phyloP scores from a whole-genome alignment of 1,140 invertebrate species.

The Campodea augens region DNA sequence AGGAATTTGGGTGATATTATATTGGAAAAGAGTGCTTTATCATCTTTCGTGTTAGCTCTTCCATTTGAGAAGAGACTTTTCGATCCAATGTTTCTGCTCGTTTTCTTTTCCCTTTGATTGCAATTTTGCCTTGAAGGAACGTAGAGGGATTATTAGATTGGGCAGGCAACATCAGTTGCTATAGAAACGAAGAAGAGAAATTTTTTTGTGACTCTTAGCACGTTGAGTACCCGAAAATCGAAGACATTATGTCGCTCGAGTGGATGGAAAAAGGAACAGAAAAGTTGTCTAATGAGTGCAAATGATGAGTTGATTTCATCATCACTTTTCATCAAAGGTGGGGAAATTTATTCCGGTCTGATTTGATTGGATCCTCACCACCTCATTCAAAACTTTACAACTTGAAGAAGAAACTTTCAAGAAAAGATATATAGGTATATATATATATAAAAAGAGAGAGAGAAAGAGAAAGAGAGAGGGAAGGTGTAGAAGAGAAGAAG shows the following conservation, averaged over 20 bases:
- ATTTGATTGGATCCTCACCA: too few species aligned
- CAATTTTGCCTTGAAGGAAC: background rate
- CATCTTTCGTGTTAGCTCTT: background rate
- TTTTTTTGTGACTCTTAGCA: background rate
- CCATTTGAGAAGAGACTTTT: background rate
- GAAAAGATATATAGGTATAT: too few species aligned
- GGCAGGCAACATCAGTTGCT: background rate
- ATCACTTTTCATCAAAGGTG: background rate
- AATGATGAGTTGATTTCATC: background rate
- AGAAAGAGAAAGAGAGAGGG: too few species aligned
- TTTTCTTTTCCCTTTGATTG: background rate
- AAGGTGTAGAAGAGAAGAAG: too few species aligned
- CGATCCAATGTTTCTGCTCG: background rate
- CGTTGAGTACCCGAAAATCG: background rate
- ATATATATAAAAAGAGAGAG: too few species aligned
- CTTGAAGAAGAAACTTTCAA: too few species aligned
- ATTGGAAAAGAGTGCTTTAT: background rate
- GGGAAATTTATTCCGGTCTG: too few species aligned
- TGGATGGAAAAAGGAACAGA: background rate
- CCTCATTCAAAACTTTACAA: too few species aligned
- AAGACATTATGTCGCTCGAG: background rate
- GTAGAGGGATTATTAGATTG: background rate
- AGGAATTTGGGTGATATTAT: conserved; percentile 1
- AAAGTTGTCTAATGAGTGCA: background rate
- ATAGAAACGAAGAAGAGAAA: background rate